These are phyloP conservation scores for Muntiacus muntjak DNA, from an alignment of 2,113 vertebrate genomes.

Conservation along the genomic window DNA sequence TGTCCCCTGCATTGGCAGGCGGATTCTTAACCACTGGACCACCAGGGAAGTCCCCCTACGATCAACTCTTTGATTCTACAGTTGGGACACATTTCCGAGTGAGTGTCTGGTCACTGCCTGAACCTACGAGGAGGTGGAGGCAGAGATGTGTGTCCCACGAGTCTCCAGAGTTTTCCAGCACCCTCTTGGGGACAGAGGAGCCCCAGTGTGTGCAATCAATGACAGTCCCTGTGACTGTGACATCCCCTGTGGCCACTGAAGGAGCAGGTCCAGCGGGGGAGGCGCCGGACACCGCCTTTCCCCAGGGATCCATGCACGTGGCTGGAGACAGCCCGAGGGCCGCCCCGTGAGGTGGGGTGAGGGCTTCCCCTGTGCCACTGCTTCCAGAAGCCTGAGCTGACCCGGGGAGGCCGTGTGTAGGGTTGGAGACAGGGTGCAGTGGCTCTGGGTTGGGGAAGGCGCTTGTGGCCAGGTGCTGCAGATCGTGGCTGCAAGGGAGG, in stretches of 20 bases:
- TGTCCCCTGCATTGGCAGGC: neutral
- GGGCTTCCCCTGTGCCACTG: fast-evolving
- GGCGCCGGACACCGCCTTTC: fast-evolving
- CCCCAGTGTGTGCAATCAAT: neutral
- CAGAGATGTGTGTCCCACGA: fast-evolving
- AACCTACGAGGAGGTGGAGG: neutral
- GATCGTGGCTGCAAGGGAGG: neutral
- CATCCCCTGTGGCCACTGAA: neutral
- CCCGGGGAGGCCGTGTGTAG: fast-evolving
- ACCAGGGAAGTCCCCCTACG: fast-evolving
- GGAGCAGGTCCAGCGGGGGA: fast-evolving
- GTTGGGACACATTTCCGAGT: neutral
- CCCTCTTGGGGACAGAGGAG: neutral
- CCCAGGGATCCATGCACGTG: neutral
- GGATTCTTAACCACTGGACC: neutral
- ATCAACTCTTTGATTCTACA: neutral
- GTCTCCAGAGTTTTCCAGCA: neutral
- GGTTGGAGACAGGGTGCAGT: fast-evolving
- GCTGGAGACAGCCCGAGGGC: fast-evolving
- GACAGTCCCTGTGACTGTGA: neutral
- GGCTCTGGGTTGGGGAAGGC: no score
- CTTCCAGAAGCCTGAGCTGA: no score
- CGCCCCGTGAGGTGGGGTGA: fast-evolving
- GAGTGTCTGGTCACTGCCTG: neutral
- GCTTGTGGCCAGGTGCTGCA: neutral